These are phyloP conservation scores for Nettapus auritus DNA, from an alignment of 2,113 vertebrate species.

Conservation along the genomic window DNA sequence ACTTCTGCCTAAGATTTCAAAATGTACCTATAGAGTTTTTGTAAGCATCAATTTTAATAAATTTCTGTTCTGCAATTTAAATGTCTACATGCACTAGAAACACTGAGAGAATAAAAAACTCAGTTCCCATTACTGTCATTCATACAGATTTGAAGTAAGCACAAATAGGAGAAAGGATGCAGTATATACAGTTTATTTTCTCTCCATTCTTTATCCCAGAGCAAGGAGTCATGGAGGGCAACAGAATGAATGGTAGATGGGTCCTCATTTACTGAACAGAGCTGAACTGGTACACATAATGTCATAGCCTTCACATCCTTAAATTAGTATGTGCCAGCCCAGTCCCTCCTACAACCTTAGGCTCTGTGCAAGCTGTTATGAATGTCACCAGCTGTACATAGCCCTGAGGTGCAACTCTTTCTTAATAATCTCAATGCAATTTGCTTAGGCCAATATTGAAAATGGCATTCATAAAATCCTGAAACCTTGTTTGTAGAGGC, in stretches of 20 bases:
- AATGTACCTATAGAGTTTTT: neutral
- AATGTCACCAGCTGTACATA: neutral
- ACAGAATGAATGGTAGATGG: neutral
- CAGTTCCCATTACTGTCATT: neutral
- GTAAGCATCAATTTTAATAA: neutral
- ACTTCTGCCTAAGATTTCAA: neutral
- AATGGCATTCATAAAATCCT: neutral
- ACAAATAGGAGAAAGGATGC: neutral
- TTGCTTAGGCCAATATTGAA: conserved; percentile 2
- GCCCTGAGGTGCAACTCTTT: neutral
- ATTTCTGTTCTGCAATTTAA: neutral
- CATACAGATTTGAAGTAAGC: neutral
- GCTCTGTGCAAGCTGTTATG: neutral
- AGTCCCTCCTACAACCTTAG: neutral
- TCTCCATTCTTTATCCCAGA: neutral
- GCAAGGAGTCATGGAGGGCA: neutral
- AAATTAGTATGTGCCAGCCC: neutral
- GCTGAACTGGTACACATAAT: neutral
- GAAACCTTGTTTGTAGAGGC: neutral
- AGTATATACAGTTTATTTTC: neutral
- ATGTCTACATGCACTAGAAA: neutral
- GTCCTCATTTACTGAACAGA: neutral
- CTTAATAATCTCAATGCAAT: neutral
- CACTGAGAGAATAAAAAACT: neutral
- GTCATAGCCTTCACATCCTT: neutral